These are phyloP conservation scores for Metallyticus violacea DNA, from an alignment of 2,888 invertebrate species.

Conservation along the genomic window DNA sequence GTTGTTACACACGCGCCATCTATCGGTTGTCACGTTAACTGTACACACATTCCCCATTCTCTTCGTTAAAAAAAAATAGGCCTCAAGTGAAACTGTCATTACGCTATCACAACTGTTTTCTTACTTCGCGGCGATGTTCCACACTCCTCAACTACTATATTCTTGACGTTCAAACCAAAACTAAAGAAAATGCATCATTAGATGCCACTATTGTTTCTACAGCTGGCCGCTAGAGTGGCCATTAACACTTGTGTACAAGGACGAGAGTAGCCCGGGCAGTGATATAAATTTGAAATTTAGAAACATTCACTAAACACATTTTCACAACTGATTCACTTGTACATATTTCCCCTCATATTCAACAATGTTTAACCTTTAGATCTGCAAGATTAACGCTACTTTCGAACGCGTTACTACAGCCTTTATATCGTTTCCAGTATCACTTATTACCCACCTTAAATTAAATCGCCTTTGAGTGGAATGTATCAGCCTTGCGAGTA, in stretches of 20 bases:
- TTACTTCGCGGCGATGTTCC: neutral
- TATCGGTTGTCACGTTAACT: conserved; percentile 24
- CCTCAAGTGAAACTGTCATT: neutral
- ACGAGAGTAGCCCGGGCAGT: conserved; percentile 27
- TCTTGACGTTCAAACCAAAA: neutral
- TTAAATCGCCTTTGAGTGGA: neutral
- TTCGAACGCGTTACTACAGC: neutral
- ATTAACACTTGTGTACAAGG: conserved; percentile 24
- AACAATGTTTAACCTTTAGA: neutral
- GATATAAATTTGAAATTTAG: conserved; percentile 23
- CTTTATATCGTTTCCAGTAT: neutral
- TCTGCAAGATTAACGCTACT: neutral
- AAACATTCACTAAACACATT: neutral
- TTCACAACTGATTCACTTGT: neutral
- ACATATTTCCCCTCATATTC: neutral
- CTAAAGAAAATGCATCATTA: neutral
- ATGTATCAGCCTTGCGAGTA: neutral
- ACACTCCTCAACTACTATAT: neutral
- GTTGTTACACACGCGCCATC: conserved; percentile 29
- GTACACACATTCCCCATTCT: neutral
- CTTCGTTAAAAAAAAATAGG: neutral
- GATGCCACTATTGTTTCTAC: conserved; percentile 26
- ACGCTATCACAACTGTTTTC: neutral
- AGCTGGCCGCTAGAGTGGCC: conserved; percentile 30
- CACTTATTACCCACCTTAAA: conserved; percentile 10